Base-by-base conservation (phyloP, 2,888 invertebrate species). In the Brenthis hecate region DNA sequence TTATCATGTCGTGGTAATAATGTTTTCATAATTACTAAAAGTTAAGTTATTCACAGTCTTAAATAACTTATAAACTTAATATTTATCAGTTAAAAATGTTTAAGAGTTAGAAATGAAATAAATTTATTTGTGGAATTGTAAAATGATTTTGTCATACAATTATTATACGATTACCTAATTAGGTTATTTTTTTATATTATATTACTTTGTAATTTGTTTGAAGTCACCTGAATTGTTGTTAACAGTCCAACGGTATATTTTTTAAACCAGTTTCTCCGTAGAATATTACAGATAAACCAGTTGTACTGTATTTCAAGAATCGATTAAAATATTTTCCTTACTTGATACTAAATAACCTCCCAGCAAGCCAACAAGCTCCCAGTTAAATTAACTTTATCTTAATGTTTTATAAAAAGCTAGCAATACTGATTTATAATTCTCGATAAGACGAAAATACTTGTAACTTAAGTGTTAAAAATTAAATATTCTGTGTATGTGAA, bases 291-390 rank as follows among this genome's bases (percentile, higher is more conserved):
- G 16, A 50, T 60, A 60, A 48, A 60, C 60, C 48, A 32, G 60
- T 60, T 60, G 13, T 60, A 60, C 50, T 60, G 50, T 50, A 32
- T 60, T 60, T 60, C 48, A n/a, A 60, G 50, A 60, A 50, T 36
- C 36, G 36, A 36, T 4, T 28, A 48, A 47, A 50, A 50, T 60
- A n/a, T 60, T 60, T 60, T 60, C 60, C 13, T 50, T 60, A 16
- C 28, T 8, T 36, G 36, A 36, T 36, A 36, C 8, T 6, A 36
- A 36, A 36, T 36, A 36, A 36, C 36, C 36, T 36, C 36, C 36
- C 36, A 36, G 11, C 32, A 36, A 36, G 36, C 2, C 36, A 36
- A 36, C 8, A 36, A 36, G 36, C 36, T 36, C 8, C 2, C 36
- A 43, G 8, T 11, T 43, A 43, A 11, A 36, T 36, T 36, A 36